Percentiles rank a stretch among this genome's conserved stretches.
Conservation (phyloP, 2,797 vertebrate species). For the Neomorphus geoffroyi region DNA sequence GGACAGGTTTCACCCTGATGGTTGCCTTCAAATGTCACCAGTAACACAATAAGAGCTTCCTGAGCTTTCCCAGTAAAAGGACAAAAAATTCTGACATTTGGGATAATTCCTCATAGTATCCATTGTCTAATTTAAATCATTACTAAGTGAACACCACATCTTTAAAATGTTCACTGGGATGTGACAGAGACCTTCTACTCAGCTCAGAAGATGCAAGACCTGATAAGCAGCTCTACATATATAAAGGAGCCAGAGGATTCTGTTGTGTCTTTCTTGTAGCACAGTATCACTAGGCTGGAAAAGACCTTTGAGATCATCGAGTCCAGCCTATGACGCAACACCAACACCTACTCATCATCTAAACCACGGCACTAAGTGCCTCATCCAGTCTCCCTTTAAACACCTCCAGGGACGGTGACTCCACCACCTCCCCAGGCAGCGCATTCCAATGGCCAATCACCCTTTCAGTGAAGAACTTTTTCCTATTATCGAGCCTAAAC, state of each 20-base stretch:
- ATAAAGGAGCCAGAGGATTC: not conserved
- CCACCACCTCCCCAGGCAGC: too few species aligned
- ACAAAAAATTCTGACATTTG: not conserved
- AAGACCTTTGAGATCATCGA: too few species aligned
- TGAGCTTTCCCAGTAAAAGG: not conserved
- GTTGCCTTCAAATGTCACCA: not conserved
- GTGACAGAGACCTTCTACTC: not conserved
- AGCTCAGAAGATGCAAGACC: not conserved
- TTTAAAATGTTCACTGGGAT: not conserved
- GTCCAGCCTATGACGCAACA: too few species aligned
- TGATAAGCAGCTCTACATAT: not conserved
- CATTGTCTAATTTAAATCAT: not conserved
- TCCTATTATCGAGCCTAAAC: too few species aligned
- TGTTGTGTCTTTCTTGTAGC: not conserved
- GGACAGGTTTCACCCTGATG: not conserved
- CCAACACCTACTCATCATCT: too few species aligned
- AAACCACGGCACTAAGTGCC: too few species aligned
- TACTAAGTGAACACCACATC: not conserved
- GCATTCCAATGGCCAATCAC: too few species aligned
- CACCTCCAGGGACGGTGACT: too few species aligned
- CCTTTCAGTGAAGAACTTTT: too few species aligned
- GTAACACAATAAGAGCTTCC: not conserved
- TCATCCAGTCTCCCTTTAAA: too few species aligned
- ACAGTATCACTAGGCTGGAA: too few species aligned
- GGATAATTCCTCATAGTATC: not conserved